Base-by-base conservation (phyloP, 2,888 invertebrate species). In the Uropetala carovei region DNA sequence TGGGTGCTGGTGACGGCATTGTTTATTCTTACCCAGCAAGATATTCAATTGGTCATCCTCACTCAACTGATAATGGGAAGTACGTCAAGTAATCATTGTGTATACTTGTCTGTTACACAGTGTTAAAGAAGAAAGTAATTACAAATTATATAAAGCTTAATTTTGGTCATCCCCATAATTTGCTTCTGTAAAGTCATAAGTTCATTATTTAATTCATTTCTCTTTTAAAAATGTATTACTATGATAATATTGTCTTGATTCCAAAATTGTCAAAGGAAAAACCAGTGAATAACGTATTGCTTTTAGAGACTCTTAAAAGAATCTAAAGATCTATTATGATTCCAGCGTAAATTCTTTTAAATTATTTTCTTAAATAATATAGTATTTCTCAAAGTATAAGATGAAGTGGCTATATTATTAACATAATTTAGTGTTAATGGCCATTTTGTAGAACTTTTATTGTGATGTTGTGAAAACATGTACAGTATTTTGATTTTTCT, bases 21-120 rank as follows among this genome's bases (percentile, higher is more conserved):
- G 91, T 93, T 27, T 93, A 92, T 91, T 83, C 92, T 60, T 92
- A 92, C 57, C 93, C 93, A 27, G 58, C 92, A 43, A 92, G 86
- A 59, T 93, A 82, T 86, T 93, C 93, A n/a, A 68, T 89, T 10
- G 85, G 60, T 11, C 58, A 81, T 5, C 89, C 92, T 58, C 58
- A 92, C 59, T 91, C 92, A n/a, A 92, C 64, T 43, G 57, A 85
- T 11, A 89, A 89, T 68, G 89, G 89, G 43, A 89, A 89, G n/a
- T 68, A 89, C 64, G 43, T 64, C 11, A 89, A 89, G 64, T 89
- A 64, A 43, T 43, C 18, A 9, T 64, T 13, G 14, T 43, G 4
- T 82, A 64, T 18, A 18, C 43, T 43, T 43, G 1, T 43, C 43
- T 43, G 43, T 43, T 43, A 43, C 5, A 5, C 43, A 43, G 5